Conservation (phyloP, 2,888 invertebrate genomes). For the Eubasilissa splendida region DNA sequence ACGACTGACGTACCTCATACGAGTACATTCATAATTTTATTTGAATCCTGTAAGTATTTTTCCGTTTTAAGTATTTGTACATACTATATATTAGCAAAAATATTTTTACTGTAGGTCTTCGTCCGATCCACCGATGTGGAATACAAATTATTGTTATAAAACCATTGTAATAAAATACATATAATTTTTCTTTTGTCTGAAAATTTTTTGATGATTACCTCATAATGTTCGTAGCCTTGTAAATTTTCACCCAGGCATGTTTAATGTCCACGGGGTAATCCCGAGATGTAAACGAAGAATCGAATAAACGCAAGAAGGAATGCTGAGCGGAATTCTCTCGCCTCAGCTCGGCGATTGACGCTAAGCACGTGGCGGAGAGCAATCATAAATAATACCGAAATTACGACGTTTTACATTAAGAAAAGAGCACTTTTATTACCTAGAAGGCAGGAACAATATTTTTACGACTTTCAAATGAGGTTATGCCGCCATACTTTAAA, state of each 20-base stretch:
- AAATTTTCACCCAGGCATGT: conserved; percentile 17
- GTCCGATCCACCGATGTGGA: no score
- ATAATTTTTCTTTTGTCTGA: no score
- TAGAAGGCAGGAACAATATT: conserved; percentile 55
- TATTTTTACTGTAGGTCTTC: no score
- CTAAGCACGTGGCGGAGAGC: conserved; percentile 55
- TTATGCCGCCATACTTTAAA: conserved; percentile 54
- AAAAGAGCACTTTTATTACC: conserved; percentile 57
- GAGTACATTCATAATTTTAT: no score
- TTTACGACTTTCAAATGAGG: conserved; percentile 57
- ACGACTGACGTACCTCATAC: no score
- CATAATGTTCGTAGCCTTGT: neutral
- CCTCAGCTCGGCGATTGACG: conserved; percentile 52
- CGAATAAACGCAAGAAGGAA: conserved; percentile 37
- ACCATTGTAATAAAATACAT: no score
- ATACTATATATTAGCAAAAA: no score
- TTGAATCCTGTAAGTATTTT: no score
- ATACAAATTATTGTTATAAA: no score
- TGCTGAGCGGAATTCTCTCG: conserved; percentile 6
- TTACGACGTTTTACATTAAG: conserved; percentile 57
- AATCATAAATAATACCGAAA: conserved; percentile 58
- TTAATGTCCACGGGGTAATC: conserved; percentile 37
- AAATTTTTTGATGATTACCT: no score
- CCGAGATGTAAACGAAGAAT: conserved; percentile 38
- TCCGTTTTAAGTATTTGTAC: no score